phyloP scores from a whole-genome alignment of 1,140 invertebrate genomes.

The Drosophila yakuba region DNA sequence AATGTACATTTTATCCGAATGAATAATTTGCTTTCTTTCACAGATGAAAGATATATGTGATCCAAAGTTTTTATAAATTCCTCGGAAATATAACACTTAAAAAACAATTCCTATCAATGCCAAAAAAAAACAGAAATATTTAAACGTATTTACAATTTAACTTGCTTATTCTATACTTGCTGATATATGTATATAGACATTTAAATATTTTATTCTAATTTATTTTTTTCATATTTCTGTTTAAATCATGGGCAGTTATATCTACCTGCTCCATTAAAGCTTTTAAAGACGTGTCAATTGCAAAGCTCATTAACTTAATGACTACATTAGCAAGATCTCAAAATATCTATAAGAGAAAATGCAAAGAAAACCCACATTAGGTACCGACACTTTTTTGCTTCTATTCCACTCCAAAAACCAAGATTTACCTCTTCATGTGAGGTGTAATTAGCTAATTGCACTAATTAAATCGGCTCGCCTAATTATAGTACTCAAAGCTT shows the following conservation, averaged over 20 bases:
- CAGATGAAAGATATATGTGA: too few relatives aligned
- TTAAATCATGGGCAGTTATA: neutral
- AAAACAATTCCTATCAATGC: too few relatives aligned
- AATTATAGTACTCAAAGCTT: conserved; percentile 47
- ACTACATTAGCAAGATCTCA: neutral
- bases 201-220: neutral
- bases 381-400: neutral
- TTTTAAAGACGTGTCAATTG: neutral
- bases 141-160: too few relatives aligned
- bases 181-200: too few relatives aligned
- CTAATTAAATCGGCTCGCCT: conserved; percentile 47
- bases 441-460: conserved; percentile 47
- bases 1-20: too few relatives aligned
- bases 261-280: too few relatives aligned
- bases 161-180: too few relatives aligned
- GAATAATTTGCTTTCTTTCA: too few relatives aligned
- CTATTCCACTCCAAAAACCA: conserved; percentile 32
- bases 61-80: too few relatives aligned
- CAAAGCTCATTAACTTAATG: neutral
- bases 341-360: neutral
- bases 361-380: neutral
- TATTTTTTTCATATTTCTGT: neutral
- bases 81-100: too few relatives aligned
- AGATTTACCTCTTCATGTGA: conserved; percentile 15
- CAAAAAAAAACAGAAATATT: too few relatives aligned